These are phyloP conservation scores for Drosophila ananassae DNA, from an alignment of 1,140 invertebrate genomes.

Conservation along the genomic window DNA sequence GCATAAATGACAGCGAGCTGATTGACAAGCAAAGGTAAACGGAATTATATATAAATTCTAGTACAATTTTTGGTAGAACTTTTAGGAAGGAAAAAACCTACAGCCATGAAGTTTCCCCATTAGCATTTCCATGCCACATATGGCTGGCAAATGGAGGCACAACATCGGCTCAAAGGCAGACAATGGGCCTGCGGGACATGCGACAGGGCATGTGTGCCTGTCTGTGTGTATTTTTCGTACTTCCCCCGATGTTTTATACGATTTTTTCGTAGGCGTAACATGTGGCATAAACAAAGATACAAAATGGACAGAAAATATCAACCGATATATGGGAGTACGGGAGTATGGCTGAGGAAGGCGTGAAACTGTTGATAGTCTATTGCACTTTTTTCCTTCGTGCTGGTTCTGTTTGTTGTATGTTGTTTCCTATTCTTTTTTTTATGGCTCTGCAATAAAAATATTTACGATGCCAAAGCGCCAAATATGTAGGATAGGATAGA, in stretches of 20 bases:
- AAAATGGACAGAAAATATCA: constrained; percentile 44
- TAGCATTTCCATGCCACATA: constrained; percentile 55
- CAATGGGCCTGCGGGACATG: constrained; percentile 45
- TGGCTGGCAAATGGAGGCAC: constrained; percentile 48
- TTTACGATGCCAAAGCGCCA: constrained; percentile 59
- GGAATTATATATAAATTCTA: too few species aligned
- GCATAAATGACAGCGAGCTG: neutral
- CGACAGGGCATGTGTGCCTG: constrained; percentile 3
- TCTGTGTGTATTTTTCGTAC: neutral
- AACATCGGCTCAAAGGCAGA: constrained; percentile 29
- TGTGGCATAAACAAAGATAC: constrained; percentile 60
- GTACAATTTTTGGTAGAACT: neutral
- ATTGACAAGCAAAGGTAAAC: too few species aligned
- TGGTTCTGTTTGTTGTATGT: constrained; percentile 17
- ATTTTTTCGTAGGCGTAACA: constrained; percentile 59
- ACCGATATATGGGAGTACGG: constrained; percentile 23
- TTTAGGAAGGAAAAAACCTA: neutral
- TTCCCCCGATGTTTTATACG: constrained; percentile 38
- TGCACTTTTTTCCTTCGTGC: constrained; percentile 40
- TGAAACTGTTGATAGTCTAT: constrained; percentile 61
- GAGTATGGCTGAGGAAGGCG: constrained; percentile 33
- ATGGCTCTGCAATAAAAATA: constrained; percentile 56
- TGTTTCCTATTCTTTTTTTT: constrained; percentile 39
- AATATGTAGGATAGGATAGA: constrained; percentile 22
- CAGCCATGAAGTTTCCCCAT: constrained; percentile 19